Conservation (phyloP, 2,797 vertebrate species). For the Gymnodraco acuticeps region DNA sequence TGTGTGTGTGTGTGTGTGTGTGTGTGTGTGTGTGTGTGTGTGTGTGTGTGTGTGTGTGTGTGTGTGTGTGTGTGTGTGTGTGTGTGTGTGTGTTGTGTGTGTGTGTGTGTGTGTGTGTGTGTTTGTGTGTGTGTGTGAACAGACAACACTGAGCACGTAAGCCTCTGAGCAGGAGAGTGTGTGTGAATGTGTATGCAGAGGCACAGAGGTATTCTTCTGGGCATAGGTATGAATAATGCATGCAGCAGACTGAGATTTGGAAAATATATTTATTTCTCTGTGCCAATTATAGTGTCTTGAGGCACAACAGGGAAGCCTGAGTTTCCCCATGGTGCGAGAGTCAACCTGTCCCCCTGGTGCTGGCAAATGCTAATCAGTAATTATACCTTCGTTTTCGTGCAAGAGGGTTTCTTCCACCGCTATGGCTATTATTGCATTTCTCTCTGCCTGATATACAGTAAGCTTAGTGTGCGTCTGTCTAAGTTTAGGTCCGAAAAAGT, state of each 20-base stretch:
- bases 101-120: too few relatives aligned
- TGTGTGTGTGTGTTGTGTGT: too few relatives aligned
- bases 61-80: too few relatives aligned
- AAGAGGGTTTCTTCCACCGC: conserved; percentile 49
- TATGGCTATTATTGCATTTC: conserved; percentile 58
- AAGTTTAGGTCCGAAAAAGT: too few relatives aligned
- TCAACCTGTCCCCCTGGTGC: conserved; percentile 72
- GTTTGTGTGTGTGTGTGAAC: neutral
- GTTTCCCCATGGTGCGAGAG: conserved; percentile 62
- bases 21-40: too few relatives aligned
- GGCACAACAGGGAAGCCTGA: conserved; percentile 72
- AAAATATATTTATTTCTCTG: conserved; percentile 80
- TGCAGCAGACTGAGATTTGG: conserved; percentile 70
- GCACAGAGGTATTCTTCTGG: conserved; percentile 70
- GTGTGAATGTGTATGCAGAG: conserved; percentile 50
- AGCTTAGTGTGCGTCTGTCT: conserved; percentile 36
- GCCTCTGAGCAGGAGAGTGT: conserved; percentile 33
- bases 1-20: too few relatives aligned
- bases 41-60: too few relatives aligned
- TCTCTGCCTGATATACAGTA: conserved; percentile 38
- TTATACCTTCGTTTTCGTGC: conserved; percentile 72
- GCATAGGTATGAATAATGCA: conserved; percentile 81
- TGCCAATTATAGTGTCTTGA: conserved; percentile 79
- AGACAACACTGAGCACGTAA: conserved; percentile 24
- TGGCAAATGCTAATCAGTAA: conserved; percentile 79